Base-by-base conservation (phyloP, 2,113 vertebrate genomes). In the Strigops habroptila region DNA sequence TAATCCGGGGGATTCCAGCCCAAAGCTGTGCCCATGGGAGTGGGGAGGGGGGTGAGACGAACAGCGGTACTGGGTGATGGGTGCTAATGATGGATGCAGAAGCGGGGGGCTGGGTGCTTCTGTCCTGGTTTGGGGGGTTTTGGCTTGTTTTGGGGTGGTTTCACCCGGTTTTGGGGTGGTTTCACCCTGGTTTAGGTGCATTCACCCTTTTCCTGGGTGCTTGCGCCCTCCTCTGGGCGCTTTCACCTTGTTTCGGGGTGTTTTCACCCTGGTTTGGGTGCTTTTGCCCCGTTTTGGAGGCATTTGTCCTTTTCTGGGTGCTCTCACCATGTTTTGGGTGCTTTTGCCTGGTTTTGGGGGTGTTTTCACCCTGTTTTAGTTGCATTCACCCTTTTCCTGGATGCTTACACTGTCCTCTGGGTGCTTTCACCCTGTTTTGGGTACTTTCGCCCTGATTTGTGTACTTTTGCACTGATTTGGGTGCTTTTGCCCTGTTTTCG, bases 231-330 rank as follows among this genome's bases (percentile, higher is more conserved):
- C 25, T 52, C 25, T 53, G 41, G 41, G 18, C 10, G 25, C 33
- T 7, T 37, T 17, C 27, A 9, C 8, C 14, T 18, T 4, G 6
- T 6, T 48, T 12, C 23, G 12, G 25, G 62, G 19, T 43, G 43
- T 7, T 5, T 51, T 39, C 46, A 48, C 46, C 46, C 21, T 48
- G 46, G 9, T 49, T 49, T 49, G 48, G 55, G 11, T 28, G 9
- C 35, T 6, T 41, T n/a, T 22, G 2, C 30, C 5, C 14, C 3
- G 8, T 4, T 68, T 16, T 15, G 23, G 65, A 55, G 39, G 17
- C 24, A 1, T 43, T 27, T 5, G 3, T 9, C 18, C 21, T 12
- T 3, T 1, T 44, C 3, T 23, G 37, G 7, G 67, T 23, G 11
- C 14, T 3, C 11, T 51, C 12, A 7, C 4, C 5, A 6, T 31